These are phyloP conservation scores for Physocephala rufipes DNA, from an alignment of 2,888 invertebrate species.

Conservation along the genomic window DNA sequence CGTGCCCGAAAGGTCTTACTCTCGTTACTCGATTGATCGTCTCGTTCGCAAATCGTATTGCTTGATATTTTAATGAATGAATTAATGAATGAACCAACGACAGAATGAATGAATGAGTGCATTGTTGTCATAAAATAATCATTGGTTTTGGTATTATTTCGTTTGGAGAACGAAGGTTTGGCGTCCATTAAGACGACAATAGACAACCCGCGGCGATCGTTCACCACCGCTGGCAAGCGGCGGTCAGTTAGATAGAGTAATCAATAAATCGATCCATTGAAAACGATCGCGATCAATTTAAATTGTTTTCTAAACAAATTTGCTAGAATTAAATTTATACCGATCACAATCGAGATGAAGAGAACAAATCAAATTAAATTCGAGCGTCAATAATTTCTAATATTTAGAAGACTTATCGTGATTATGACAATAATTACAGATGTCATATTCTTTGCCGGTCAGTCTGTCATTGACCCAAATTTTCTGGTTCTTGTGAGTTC, in stretches of 20 bases:
- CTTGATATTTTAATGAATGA: too few species aligned
- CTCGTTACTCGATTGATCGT: conserved; percentile 2
- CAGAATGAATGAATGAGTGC: too few species aligned
- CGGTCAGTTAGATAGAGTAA: background rate
- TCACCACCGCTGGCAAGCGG: conserved; percentile 8
- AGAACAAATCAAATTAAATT: background rate
- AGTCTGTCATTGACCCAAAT: conserved; percentile 9
- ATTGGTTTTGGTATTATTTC: background rate
- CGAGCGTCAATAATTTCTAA: too few species aligned
- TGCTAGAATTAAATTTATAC: conserved; percentile 11
- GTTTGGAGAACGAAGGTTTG: background rate
- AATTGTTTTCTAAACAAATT: conserved; percentile 17
- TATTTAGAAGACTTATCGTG: too few species aligned
- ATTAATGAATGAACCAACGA: too few species aligned
- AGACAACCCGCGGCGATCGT: conserved; percentile 24
- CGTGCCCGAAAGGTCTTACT: background rate
- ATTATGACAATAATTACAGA: too few species aligned
- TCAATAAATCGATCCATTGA: background rate
- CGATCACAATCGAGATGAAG: background rate
- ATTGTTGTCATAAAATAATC: too few species aligned
- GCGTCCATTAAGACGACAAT: background rate
- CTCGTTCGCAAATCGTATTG: too few species aligned
- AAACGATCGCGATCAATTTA: conserved; percentile 16
- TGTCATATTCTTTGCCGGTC: too few species aligned
- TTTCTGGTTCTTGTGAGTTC: too few species aligned